Base-by-base conservation (phyloP, 1,140 invertebrate genomes). In the Trichonephila clavata region DNA sequence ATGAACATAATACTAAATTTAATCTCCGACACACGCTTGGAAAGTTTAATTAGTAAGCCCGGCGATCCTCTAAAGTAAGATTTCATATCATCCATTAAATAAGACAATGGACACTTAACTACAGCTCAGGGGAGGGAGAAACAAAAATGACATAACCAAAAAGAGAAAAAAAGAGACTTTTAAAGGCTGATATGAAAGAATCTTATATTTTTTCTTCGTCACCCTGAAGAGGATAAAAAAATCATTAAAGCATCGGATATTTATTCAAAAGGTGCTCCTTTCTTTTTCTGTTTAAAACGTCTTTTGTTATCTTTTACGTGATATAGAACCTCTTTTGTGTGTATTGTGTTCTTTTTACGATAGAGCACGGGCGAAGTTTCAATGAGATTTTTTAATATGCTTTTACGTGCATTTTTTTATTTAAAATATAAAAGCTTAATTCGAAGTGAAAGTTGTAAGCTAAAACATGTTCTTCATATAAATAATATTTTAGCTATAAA, bases 81-180 rank as follows among this genome's bases (percentile, higher is more conserved):
- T 57, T 57, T 57, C 83, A 24, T 27, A 84, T 84, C 50, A 84
- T 84, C 50, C 83, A 60, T 84, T 84, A 84, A 84, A 16, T 32
- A 32, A 84, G 83, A 84, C 83, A 84, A 84, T 84, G 83, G 83
- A 27, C 83, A 84, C 83, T 84, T 77, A 77, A 77, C 71, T 77
- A 77, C 32, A 39, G 32, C 21, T 59, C n/a, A 50, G 83, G 57
- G 57, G 39, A 50, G 10, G 71, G 43, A 32, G 43, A 20, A 32
- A 84, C 20, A 59, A 59, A 59, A 84, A 21, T 84, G 50, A 84
- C 50, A 84, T 50, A 84, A 59, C 57, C 57, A 16, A 20, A 14
- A 59, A 24, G 59, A 84, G n/a, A 57, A 83, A 50, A 83, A n/a
- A 18, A 18, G 77, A 43, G 24, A 57, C 83, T 24, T 21, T 60